Evolutionary conservation across 2,888 invertebrate genomes (phyloP), one percentile per base, ranked within the genome.

Genomic region (Andricus curvator): DNA sequence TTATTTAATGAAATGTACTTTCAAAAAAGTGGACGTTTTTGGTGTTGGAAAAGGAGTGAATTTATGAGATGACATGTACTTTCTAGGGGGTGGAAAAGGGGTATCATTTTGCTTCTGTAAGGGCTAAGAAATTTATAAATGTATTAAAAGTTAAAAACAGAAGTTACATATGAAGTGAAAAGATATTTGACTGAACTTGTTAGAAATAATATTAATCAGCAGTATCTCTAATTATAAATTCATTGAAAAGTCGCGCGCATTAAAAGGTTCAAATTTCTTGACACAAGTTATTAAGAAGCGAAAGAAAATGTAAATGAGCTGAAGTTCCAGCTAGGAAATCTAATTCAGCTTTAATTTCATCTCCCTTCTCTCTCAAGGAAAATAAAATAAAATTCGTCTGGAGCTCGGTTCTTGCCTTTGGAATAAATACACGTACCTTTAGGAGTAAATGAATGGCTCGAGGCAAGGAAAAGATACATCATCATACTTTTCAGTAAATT

Each of bases 401-500:
- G 48, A 48, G 51, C 70, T 25, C 48, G 48, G 44, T 51, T 70
- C 70, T 25, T 70, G 70, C 48, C 70, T 70, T 44, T 44, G 22
- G 33, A 37, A 67, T 29, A 67, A 11, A 68, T 20, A 5, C 20
- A 66, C 13, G 37, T 15, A 70, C 70, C 70, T 70, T 70, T 29
- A 70, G 29, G 70, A 70, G 70, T 70, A 70, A 70, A 70, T 70
- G 70, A 70, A 70, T 44, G 70, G 51, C 70, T 48, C 25, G 25
- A 51, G 70, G 70, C 70, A 48, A 70, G 44, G 70, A 70, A 70
- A 51, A 70, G 70, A 70, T 70, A 70, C 70, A 70, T 70, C 70
- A 70, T 70, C 70, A 70, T 70, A 70, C 70, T 70, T 70, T 70
- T 51, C 29, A 70, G 70, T 70, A 70, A 70, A 70, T 70, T 70